These are phyloP conservation scores for Yasuhikotakia modesta DNA, from an alignment of 2,797 vertebrate species.

Conservation along the genomic window DNA sequence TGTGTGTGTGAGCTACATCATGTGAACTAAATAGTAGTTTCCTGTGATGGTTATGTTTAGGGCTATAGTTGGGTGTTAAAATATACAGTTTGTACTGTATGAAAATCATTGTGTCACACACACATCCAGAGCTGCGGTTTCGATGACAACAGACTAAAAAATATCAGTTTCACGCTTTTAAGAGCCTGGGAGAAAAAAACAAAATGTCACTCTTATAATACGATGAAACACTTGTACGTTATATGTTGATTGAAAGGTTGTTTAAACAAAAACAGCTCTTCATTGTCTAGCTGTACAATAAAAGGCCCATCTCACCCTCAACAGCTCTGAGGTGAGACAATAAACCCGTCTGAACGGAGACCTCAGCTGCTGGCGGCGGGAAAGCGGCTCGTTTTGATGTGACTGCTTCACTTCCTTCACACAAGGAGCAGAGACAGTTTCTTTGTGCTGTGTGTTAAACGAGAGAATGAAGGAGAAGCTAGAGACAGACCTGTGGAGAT, in stretches of 20 bases:
- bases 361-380: slow-evolving; percentile 35
- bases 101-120: too few species aligned
- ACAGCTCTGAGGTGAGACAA: slow-evolving; percentile 27
- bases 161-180: neutral
- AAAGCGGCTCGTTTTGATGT: slow-evolving; percentile 35
- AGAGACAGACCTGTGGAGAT: slow-evolving; percentile 26
- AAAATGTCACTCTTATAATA: neutral
- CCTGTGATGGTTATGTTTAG: too few species aligned
- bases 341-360: slow-evolving; percentile 4
- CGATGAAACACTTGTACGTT: neutral
- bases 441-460: slow-evolving; percentile 40
- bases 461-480: slow-evolving; percentile 20
- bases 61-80: too few species aligned
- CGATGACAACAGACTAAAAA: neutral
- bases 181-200: neutral
- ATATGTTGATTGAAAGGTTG: neutral
- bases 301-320: slow-evolving; percentile 9
- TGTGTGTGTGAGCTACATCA: too few species aligned
- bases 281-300: slow-evolving; percentile 39
- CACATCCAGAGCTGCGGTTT: neutral
- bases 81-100: too few species aligned
- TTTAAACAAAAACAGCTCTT: slow-evolving; percentile 32
- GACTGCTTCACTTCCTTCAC: slow-evolving; percentile 28
- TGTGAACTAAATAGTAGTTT: too few species aligned
- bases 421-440: slow-evolving; percentile 30